Evolutionary conservation across 2,113 vertebrate species (phyloP), one percentile per base, ranked within the genome.

Genomic region (Oceanodroma tethys): DNA sequence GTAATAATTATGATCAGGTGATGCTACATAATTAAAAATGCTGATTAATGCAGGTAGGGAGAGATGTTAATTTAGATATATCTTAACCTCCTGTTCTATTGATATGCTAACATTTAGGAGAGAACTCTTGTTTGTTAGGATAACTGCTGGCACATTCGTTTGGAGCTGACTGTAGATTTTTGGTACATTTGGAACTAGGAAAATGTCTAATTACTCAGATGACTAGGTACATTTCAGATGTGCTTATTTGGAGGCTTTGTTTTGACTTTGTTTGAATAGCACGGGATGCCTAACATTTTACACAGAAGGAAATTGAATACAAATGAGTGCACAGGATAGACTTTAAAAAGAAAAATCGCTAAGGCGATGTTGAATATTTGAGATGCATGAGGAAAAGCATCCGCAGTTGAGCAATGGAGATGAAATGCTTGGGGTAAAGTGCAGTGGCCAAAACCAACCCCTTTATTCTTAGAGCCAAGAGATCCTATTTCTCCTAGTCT

Each of bases 141-240:
- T 68, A 68, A 52, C 55, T 92, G 45, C 66, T 90, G 81, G 78
- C 43, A 34, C 2, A 0, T 71, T 84, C 5, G 2, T 36, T 43
- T 55, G 58, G 67, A 88, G 42, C 79, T 81, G 75, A 60, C 47
- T 38, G n/a, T 67, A 36, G 76, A 10, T 56, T 89, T 86, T 88
- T 3, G 9, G 74, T 81, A n/a, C n/a, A 16, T 71, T 90, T 94
- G 76, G 95, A 94, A 59, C 80, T 85, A 29, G 82, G 71, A 48
- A 86, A 90, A 88, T 94, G 90, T 91, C 79, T 95, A 43, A 94
- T 97, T 97, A 95, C 76, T 86, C 92, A 96, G 90, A 96, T 94
- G 93, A 88, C 82, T 95, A 90, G 82, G 80, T 95, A 72, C 4
- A 0, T 58, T 93, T 83, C 63, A 84, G 63, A 83, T 95, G 86